A percentile compares a stretch with the other conserved stretches of the same genome.
Evolutionary conservation across 2,888 invertebrate species (phyloP).

Genomic region (Coleophora deauratella): DNA sequence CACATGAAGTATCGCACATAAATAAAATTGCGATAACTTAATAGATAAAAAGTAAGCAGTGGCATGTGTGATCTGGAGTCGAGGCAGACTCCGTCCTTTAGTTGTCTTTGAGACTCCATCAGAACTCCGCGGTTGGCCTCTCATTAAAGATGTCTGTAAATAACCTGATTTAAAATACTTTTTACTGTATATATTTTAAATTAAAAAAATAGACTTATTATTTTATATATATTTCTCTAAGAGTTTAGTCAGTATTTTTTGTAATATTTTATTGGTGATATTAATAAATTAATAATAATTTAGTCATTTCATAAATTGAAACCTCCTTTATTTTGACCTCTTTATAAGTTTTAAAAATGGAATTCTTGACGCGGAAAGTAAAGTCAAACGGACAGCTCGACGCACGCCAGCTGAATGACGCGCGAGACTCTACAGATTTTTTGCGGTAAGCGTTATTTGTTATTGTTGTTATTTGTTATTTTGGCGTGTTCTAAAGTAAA

Average conservation of each 20-base stretch:
- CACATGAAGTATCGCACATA: too few species aligned
- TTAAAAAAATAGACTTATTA: neutral
- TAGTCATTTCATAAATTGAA: too few species aligned
- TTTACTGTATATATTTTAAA: neutral
- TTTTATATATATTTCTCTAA: too few species aligned
- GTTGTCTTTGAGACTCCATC: constrained; percentile 50
- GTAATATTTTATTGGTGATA: too few species aligned
- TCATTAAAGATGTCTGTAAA: neutral
- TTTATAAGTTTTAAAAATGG: constrained; percentile 42
- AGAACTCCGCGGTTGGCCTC: constrained; percentile 29
- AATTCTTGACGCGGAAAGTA: constrained; percentile 50
- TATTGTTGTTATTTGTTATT: too few species aligned
- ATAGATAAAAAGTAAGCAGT: neutral
- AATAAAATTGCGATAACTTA: neutral
- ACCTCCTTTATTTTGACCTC: constrained; percentile 34
- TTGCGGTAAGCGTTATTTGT: constrained; percentile 40
- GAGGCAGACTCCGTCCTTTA: constrained; percentile 36
- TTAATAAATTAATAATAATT: too few species aligned
- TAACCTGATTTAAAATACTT: neutral
- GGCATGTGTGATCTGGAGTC: constrained; percentile 11
- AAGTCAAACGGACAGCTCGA: constrained; percentile 49
- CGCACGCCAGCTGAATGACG: constrained; percentile 53
- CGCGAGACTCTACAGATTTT: constrained; percentile 24
- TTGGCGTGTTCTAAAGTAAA: too few species aligned
- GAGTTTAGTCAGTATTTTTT: too few species aligned